Evolutionary conservation across 2,797 vertebrate species (phyloP).

Genomic region (Tolypeutes matacus): DNA sequence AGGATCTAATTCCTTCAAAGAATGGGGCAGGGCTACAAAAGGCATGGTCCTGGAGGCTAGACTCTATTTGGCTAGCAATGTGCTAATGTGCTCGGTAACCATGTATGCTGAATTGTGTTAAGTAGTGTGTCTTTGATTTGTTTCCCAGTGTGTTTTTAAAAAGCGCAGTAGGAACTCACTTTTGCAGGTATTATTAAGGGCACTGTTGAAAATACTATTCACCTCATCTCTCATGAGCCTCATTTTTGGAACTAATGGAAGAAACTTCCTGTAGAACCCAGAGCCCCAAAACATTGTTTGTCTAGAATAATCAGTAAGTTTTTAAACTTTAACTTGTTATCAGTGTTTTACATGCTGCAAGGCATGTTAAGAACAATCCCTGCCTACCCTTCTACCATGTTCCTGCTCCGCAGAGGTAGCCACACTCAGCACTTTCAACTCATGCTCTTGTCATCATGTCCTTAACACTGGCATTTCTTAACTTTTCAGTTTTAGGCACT

Average conservation of each 20-base stretch:
- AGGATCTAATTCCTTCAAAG: not conserved
- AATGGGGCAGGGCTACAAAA: not conserved
- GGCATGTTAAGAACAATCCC: not conserved
- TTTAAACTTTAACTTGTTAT: not conserved
- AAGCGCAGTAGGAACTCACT: not conserved
- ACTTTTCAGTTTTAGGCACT: not conserved
- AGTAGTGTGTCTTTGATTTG: not conserved
- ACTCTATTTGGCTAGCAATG: not conserved
- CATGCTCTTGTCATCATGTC: not conserved
- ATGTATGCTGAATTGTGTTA: not conserved
- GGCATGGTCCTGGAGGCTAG: not conserved
- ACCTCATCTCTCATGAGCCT: not conserved
- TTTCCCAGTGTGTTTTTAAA: not conserved
- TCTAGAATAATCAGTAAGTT: not conserved
- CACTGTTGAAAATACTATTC: not conserved
- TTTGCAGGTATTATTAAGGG: not conserved
- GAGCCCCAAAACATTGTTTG: not conserved
- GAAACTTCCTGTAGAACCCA: not conserved
- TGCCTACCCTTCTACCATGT: not conserved
- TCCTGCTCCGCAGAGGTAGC: not conserved
- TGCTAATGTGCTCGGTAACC: not conserved
- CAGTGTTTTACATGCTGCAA: not conserved
- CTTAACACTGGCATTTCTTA: not conserved
- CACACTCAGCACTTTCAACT: not conserved
- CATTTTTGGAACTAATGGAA: not conserved